phyloP scores from a whole-genome alignment of 2,797 vertebrate species.

The Varecia variegata region DNA sequence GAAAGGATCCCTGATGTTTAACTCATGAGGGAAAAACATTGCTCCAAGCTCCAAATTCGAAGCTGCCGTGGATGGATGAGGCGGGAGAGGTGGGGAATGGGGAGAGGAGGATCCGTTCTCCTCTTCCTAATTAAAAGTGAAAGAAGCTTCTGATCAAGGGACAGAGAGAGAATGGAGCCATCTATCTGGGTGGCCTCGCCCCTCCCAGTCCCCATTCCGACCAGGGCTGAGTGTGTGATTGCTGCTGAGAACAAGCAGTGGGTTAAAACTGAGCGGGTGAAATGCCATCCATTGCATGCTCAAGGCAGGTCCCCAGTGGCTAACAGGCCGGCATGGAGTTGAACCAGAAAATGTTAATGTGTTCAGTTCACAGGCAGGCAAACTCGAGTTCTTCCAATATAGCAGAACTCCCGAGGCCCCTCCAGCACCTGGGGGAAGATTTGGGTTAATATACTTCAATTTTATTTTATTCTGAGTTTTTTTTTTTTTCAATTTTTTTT shows the following conservation, averaged over 20 bases:
- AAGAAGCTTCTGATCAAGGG: not conserved
- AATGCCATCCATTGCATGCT: rapidly evolving
- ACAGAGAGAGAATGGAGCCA: not conserved
- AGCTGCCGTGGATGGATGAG: not conserved
- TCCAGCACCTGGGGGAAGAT: slow-evolving; percentile 68
- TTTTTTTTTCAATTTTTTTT: slow-evolving; percentile 39
- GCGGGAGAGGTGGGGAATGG: not conserved
- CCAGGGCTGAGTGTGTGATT: not conserved
- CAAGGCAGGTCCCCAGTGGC: not conserved
- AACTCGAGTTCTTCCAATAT: not conserved
- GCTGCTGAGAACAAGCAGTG: not conserved
- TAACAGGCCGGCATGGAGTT: not conserved
- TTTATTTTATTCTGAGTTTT: slow-evolving; percentile 76
- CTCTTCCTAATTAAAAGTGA: not conserved
- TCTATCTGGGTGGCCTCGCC: too few species aligned
- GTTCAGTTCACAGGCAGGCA: not conserved
- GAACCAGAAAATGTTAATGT: not conserved
- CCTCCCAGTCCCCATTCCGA: not conserved
- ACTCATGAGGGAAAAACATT: not conserved
- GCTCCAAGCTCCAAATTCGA: rapidly evolving
- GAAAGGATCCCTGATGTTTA: slow-evolving; percentile 4
- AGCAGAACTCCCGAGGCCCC: slow-evolving; percentile 52
- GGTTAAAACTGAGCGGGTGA: rapidly evolving
- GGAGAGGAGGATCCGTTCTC: too few species aligned
- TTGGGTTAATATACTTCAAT: slow-evolving; percentile 79